Percentiles rank a stretch among this genome's conserved stretches.
Conservation (phyloP, 2,113 vertebrate species). For the Chunga burmeisteri region DNA sequence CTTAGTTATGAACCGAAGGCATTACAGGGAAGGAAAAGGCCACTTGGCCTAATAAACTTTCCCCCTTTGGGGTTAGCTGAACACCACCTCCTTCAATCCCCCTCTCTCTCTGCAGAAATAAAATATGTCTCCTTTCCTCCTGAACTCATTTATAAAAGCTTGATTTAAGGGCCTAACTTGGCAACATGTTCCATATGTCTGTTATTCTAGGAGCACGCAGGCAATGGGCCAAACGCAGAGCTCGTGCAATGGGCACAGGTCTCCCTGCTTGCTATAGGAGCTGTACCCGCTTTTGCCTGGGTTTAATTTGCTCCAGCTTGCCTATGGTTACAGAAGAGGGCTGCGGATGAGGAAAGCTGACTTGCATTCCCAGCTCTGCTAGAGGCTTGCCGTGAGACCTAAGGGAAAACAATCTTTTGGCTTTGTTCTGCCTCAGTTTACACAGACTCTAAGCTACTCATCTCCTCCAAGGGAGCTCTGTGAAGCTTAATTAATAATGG, state of each 20-base stretch:
- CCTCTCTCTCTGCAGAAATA: conserved; percentile 40
- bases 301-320: conserved; percentile 50
- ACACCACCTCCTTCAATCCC: conserved; percentile 11
- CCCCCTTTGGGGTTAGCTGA: conserved; percentile 36
- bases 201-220: conserved; percentile 44
- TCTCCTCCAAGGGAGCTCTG: background rate
- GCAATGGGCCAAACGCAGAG: background rate
- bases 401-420: conserved; percentile 36
- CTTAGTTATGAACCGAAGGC: conserved; percentile 27
- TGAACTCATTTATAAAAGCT: conserved; percentile 53
- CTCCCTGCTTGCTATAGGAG: background rate
- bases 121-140: conserved; percentile 45
- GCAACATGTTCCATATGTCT: conserved; percentile 52
- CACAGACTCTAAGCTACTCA: background rate
- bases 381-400: conserved; percentile 6
- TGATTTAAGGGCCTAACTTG: conserved; percentile 57
- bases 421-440: conserved; percentile 60
- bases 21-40: conserved; percentile 55
- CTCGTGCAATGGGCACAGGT: conserved; percentile 21
- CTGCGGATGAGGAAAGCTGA: conserved; percentile 2
- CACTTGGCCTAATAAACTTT: conserved; percentile 54
- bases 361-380: conserved; percentile 16
- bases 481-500: conserved; percentile 3
- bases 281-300: conserved; percentile 20
- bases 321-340: background rate